Conservation (phyloP, 2,113 vertebrate species). For the Antechinus stuartii region DNA sequence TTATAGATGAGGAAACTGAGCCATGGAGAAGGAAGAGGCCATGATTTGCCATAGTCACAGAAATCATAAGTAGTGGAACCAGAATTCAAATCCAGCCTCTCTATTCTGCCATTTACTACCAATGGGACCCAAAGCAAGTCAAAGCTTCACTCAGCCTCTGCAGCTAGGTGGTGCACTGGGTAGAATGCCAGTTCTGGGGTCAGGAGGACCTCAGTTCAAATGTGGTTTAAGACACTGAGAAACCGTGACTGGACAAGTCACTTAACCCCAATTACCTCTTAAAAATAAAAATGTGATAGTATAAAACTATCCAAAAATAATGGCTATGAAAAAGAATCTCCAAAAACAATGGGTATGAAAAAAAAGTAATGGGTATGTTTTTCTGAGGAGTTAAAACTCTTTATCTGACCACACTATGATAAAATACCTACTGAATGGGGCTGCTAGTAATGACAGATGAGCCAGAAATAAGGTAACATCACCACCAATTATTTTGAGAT, state of each 20-base stretch:
- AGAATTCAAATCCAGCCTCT: not conserved
- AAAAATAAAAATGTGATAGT: no score
- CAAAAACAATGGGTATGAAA: not conserved
- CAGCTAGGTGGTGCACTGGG: not conserved
- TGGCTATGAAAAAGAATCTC: not conserved
- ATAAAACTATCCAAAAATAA: no score
- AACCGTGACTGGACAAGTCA: not conserved
- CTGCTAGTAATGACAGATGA: not conserved
- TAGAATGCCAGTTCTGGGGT: no score
- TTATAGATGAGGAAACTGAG: not conserved
- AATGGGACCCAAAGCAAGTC: not conserved
- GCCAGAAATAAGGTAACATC: not conserved
- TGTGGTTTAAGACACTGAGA: not conserved
- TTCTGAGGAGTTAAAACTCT: not conserved
- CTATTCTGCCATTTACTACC: not conserved
- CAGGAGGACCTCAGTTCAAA: not conserved
- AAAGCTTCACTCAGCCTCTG: not conserved
- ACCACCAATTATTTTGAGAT: not conserved
- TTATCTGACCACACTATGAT: not conserved
- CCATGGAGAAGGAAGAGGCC: not conserved
- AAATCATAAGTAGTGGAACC: not conserved
- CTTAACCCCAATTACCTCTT: not conserved
- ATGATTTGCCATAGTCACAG: not conserved
- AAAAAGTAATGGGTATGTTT: not conserved
- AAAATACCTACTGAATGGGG: not conserved